Base-by-base conservation (phyloP, 2,113 vertebrate species). In the Anolis carolinensis region DNA sequence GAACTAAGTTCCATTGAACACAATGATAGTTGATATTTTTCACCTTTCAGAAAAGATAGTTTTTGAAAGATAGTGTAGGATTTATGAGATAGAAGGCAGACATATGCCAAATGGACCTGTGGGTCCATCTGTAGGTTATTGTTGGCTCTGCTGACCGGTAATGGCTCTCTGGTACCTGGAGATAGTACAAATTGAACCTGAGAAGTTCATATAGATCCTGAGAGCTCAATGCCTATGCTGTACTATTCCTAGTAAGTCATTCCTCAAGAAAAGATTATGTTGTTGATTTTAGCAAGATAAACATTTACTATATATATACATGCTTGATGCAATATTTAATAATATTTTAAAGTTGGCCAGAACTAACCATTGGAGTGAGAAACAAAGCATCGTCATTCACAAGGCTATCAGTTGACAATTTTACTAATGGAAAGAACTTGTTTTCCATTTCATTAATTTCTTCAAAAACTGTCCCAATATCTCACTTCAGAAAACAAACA, bases 1-100 rank as follows among this genome's bases (percentile, higher is more conserved):
- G 34, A 68, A 67, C 18, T 81, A n/a, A 44, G 25, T 20, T 74
- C 85, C 44, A 85, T 79, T 48, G n/a, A 87, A 92, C 88, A 13
- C 11, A 62, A 62, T 62, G 13, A 82, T 89, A 59, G 36, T 84
- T 14, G 50, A 89, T 30, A 10, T 44, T 25, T 90, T 39, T 52
- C 48, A 14, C 63, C 71, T 89, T 71, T n/a, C 0, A 36, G 85
- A 89, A 85, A 79, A 36, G 84, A 88, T 89, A 50, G 52, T 14
- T 82, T 85, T 1, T 13, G 86, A 10, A 11, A 25, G 87, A 50
- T 68, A 48, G 79, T 86, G 1, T 85, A n/a, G n/a, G n/a, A n/a
- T n/a, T n/a, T n/a, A 10, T 75, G 27, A 30, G 67, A 6, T 32
- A 13, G 67, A 30, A 70, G n/a, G 67, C n/a, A 13, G 14, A 11